phyloP scores from a whole-genome alignment of 2,888 invertebrate species.

The Ethmia dodecea region DNA sequence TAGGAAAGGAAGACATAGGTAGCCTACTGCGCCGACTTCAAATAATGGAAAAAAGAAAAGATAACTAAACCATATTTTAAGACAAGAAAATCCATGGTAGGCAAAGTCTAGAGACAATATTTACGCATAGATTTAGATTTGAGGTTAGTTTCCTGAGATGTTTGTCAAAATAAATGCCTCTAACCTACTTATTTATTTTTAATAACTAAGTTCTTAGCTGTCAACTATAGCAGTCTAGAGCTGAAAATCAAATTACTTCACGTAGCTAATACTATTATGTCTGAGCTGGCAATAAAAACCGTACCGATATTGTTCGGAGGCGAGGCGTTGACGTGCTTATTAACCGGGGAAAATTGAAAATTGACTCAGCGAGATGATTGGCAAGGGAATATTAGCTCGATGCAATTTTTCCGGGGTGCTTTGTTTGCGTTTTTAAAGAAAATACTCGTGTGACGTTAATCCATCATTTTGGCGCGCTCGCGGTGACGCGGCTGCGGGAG shows the following conservation, averaged over 20 bases:
- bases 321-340: slow-evolving; percentile 66
- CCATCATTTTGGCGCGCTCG: slow-evolving; percentile 51
- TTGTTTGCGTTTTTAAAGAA: slow-evolving; percentile 58
- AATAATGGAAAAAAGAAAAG: no score
- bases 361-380: slow-evolving; percentile 71
- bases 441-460: slow-evolving; percentile 64
- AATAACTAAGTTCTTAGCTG: background rate
- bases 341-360: slow-evolving; percentile 73
- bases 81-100: no score
- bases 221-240: background rate
- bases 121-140: no score
- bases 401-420: slow-evolving; percentile 55
- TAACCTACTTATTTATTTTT: background rate
- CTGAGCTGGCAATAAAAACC: slow-evolving; percentile 37
- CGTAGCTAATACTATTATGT: slow-evolving; percentile 20
- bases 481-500: slow-evolving; percentile 1
- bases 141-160: no score
- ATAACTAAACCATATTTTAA: no score
- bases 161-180: no score
- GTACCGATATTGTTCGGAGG: slow-evolving; percentile 50
- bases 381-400: slow-evolving; percentile 72
- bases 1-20: no score
- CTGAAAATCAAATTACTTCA: slow-evolving; percentile 1
- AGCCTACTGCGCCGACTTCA: no score
- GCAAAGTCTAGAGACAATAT: no score